phyloP scores from a whole-genome alignment of 1,140 invertebrate genomes.

The Diorhabda sublineata region DNA sequence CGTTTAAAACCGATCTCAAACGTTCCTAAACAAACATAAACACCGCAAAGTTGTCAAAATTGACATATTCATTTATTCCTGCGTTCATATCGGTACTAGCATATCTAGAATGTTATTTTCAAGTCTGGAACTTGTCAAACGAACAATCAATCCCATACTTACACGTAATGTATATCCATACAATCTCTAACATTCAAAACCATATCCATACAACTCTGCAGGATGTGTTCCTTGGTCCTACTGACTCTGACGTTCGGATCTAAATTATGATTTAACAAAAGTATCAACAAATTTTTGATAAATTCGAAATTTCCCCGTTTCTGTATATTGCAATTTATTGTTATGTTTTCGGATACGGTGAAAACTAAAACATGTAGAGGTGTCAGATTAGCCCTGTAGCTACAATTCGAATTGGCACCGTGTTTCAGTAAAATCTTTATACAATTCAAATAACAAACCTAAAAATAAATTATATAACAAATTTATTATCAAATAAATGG shows the following conservation, averaged over 20 bases:
- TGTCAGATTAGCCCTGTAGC: conserved; percentile 64
- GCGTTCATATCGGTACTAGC: too few species aligned
- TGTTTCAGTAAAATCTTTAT: conserved; percentile 64
- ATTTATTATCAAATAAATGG: not conserved
- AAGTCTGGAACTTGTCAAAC: too few species aligned
- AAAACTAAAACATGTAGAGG: conserved; percentile 70
- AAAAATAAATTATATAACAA: conserved; percentile 25
- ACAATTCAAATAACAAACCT: conserved; percentile 71
- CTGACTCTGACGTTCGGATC: conserved; percentile 59
- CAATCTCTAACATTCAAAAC: conserved; percentile 63
- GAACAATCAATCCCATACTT: not conserved
- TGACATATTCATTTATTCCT: too few species aligned
- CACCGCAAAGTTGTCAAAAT: too few species aligned
- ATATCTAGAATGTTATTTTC: too few species aligned
- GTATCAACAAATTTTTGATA: conserved; percentile 62
- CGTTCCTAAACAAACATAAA: too few species aligned
- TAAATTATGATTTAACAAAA: conserved; percentile 64
- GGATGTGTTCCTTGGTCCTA: conserved; percentile 61
- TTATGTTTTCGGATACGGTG: conserved; percentile 68
- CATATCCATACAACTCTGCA: conserved; percentile 66
- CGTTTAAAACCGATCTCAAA: too few species aligned
- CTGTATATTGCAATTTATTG: conserved; percentile 58
- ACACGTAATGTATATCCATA: conserved; percentile 61
- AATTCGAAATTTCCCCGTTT: conserved; percentile 64
- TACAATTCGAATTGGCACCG: conserved; percentile 70